phyloP scores from a whole-genome alignment of 1,140 invertebrate genomes.

The Apis florea region DNA sequence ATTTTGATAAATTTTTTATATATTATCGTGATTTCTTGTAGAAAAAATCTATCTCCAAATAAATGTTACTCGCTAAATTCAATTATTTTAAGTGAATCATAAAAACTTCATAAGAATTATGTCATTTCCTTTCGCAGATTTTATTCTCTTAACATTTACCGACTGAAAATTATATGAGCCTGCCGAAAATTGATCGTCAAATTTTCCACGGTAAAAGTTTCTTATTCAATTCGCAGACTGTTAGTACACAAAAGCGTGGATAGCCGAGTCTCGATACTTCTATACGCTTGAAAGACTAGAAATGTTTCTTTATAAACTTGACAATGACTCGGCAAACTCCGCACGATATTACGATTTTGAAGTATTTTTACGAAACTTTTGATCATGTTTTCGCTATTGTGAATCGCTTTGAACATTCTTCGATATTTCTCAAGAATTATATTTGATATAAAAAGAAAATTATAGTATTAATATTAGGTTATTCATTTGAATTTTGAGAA shows the following conservation, averaged over 20 bases:
- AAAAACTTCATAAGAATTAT: constrained; percentile 46
- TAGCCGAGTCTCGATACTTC: constrained; percentile 32
- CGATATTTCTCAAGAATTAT: background rate
- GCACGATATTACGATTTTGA: constrained; percentile 41
- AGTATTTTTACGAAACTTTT: constrained; percentile 33
- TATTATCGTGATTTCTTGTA: background rate
- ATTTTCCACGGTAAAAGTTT: constrained; percentile 62
- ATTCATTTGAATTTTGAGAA: too few species aligned
- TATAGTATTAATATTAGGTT: too few species aligned
- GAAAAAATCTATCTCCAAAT: background rate
- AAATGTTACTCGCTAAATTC: constrained; percentile 16
- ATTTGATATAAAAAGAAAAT: too few species aligned
- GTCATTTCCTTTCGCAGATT: constrained; percentile 21
- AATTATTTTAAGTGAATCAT: constrained; percentile 14
- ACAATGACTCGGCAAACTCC: constrained; percentile 64
- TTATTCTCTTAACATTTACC: background rate
- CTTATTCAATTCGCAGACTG: constrained; percentile 51
- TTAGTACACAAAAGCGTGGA: constrained; percentile 44
- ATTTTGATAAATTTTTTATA: too few species aligned
- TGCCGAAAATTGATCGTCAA: constrained; percentile 46
- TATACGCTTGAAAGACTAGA: constrained; percentile 54
- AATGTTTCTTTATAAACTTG: constrained; percentile 62
- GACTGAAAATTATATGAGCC: constrained; percentile 14
- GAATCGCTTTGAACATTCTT: background rate
- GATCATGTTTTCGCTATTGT: constrained; percentile 19